Evolutionary conservation across 2,797 vertebrate genomes (phyloP), one percentile per base, ranked within the genome.

Genomic region (Vireo griseus): DNA sequence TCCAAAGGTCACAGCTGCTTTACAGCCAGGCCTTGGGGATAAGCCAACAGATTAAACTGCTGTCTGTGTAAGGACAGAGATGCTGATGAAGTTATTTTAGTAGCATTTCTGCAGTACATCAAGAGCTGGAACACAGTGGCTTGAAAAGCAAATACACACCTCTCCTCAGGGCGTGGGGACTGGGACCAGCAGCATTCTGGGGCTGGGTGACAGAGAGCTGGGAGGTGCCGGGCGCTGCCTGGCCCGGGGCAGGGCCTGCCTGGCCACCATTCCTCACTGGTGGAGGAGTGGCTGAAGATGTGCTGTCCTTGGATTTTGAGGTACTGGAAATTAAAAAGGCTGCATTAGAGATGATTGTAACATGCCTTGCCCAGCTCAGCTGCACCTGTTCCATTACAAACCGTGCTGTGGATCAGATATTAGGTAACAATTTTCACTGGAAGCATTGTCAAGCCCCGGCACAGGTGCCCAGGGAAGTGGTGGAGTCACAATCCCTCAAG

Each of bases 111-210:
- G 63, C 33, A 42, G 12, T 4, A 15, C 17, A 7, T 22, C n/a
- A 37, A 37, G n/a, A 81, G 8, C 7, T n/a, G 48, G 54, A 50
- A 61, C 11, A 10, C 9, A 44, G 11, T 0, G 10, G 18, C n/a
- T 44, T 6, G 58, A 26, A 42, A 84, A 65, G 1, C 16, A 85
- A 51, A 42, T 2, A 76, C 28, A 79, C 68, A 99, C 99, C 99
- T 98, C 98, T 97, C 94, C 99, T 98, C 91, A 98, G 86, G n/a
- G 98, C 96, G 25, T 99, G 99, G 29, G 99, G 99, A 96, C 99
- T 99, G 51, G 98, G 99, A 33, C 99, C 99, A 33, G 98, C 98
- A 8, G 98, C 94, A 40, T 95, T 98, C 82, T 97, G 98, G 3
- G 97, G 88, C 37, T 96, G 96, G 92, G 95, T 98, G 5, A 97